A percentile compares a stretch with the other conserved stretches of the same genome.
Conservation (phyloP, 2,797 vertebrate genomes). For the Sebastiscus tertius region DNA sequence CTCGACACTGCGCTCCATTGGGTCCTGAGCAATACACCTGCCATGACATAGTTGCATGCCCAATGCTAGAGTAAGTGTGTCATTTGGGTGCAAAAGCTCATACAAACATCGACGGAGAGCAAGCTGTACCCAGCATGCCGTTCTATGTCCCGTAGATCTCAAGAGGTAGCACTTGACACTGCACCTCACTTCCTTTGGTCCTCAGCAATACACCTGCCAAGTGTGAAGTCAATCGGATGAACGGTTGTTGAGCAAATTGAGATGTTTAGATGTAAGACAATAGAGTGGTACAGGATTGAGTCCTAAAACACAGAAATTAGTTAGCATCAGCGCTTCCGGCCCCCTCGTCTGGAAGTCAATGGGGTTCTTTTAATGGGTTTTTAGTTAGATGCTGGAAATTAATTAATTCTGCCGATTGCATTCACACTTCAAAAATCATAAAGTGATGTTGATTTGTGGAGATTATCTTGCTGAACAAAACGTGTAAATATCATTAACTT, state of each 20-base stretch:
- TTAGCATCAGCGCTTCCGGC: accelerated
- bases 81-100: background rate
- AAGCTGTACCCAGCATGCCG: background rate
- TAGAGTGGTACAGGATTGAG: too few relatives aligned
- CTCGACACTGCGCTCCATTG: background rate
- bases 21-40: background rate
- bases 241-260: background rate
- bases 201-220: background rate
- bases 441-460: too few relatives aligned
- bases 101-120: background rate
- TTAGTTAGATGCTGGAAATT: too few relatives aligned
- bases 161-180: background rate
- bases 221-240: background rate
- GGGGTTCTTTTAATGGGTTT: too few relatives aligned
- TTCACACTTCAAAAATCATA: too few relatives aligned
- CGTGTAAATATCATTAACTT: too few relatives aligned
- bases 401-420: too few relatives aligned
- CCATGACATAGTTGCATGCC: background rate
- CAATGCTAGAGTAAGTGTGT: too few relatives aligned
- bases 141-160: background rate
- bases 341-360: too few relatives aligned
- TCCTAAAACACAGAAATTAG: too few relatives aligned
- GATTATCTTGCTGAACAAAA: too few relatives aligned
- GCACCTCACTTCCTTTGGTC: background rate
- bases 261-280: background rate